These are phyloP conservation scores for Cataglyphis cursor DNA, from an alignment of 2,888 invertebrate species.

Conservation along the genomic window DNA sequence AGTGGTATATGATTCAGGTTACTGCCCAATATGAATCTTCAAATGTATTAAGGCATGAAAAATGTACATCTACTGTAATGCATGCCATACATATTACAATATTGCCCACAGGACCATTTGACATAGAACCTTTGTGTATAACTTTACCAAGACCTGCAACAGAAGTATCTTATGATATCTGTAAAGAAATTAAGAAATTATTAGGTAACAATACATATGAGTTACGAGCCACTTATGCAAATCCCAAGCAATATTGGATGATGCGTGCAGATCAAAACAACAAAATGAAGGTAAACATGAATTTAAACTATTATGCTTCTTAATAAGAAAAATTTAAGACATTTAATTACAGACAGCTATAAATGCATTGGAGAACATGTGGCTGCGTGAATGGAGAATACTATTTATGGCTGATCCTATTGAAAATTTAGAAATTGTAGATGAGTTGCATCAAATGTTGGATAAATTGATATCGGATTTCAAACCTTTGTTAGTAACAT, in stretches of 20 bases:
- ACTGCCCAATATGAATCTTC: conserved; percentile 79
- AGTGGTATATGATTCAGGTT: conserved; percentile 84
- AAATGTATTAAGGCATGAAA: conserved; percentile 1
- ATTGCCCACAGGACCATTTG: conserved; percentile 80
- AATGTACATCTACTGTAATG: conserved; percentile 50
- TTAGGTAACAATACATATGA: conserved; percentile 79
- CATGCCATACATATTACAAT: conserved; percentile 81
- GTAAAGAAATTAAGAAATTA: conserved; percentile 80
- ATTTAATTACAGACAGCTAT: conserved; percentile 87
- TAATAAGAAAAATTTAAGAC: conserved; percentile 5
- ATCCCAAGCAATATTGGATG: conserved; percentile 81
- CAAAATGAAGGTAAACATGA: conserved; percentile 80
- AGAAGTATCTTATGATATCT: conserved; percentile 80
- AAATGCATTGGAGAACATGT: conserved; percentile 89
- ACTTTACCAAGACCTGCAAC: conserved; percentile 79
- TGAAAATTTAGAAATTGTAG: conserved; percentile 86
- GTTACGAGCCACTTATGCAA: conserved; percentile 78
- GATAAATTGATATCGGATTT: conserved; percentile 87
- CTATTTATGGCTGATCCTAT: conserved; percentile 89
- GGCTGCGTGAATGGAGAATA: conserved; percentile 90
- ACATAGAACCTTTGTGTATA: conserved; percentile 80
- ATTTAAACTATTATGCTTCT: background rate
- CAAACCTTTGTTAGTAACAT: conserved; percentile 65
- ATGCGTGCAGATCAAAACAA: conserved; percentile 82
- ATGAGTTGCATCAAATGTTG: conserved; percentile 87